Percentiles rank a stretch among this genome's conserved stretches.
phyloP scores from a whole-genome alignment of 2,888 invertebrate genomes.

The Oegoconia quadripuncta region DNA sequence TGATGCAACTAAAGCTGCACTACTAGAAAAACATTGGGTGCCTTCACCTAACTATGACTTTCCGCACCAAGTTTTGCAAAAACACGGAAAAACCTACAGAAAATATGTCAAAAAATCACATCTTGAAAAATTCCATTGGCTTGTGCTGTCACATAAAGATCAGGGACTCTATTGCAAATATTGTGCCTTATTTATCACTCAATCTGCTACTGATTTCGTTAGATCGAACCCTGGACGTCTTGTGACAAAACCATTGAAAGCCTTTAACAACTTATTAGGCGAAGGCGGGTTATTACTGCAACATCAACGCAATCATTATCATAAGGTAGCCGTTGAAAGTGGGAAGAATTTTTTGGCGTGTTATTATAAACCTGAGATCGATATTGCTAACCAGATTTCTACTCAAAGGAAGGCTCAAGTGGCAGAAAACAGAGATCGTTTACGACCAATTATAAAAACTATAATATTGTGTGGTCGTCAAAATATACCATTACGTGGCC shows the following conservation, averaged over 20 bases:
- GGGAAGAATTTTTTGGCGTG: conserved; percentile 12
- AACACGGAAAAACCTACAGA: conserved; percentile 10
- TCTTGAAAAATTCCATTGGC: conserved; percentile 18
- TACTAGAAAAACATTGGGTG: conserved; percentile 14
- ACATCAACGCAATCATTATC: conserved; percentile 13
- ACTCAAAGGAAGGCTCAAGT: conserved; percentile 9
- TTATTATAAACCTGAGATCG: conserved; percentile 13
- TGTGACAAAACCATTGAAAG: conserved; percentile 15
- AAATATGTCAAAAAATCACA: conserved; percentile 17
- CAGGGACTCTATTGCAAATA: conserved; percentile 19
- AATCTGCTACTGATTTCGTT: conserved; percentile 1
- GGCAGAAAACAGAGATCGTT: conserved; percentile 14
- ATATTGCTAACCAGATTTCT: conserved; percentile 13
- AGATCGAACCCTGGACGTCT: conserved; percentile 12
- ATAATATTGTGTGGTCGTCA: conserved; percentile 18
- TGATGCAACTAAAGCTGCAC: conserved; percentile 12
- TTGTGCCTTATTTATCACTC: conserved; percentile 12
- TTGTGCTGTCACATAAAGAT: conserved; percentile 18
- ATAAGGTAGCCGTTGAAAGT: conserved; percentile 10
- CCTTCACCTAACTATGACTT: conserved; percentile 11
- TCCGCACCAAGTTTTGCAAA: conserved; percentile 10
- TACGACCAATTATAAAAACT: conserved; percentile 15
- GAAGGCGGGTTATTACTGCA: conserved; percentile 9
- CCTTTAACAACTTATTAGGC: conserved; percentile 9
- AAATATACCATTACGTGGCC: conserved; percentile 18